A percentile compares a stretch with the other conserved stretches of the same genome.
phyloP scores from a whole-genome alignment of 2,797 vertebrate genomes.

The Pachyuromys duprasi region DNA sequence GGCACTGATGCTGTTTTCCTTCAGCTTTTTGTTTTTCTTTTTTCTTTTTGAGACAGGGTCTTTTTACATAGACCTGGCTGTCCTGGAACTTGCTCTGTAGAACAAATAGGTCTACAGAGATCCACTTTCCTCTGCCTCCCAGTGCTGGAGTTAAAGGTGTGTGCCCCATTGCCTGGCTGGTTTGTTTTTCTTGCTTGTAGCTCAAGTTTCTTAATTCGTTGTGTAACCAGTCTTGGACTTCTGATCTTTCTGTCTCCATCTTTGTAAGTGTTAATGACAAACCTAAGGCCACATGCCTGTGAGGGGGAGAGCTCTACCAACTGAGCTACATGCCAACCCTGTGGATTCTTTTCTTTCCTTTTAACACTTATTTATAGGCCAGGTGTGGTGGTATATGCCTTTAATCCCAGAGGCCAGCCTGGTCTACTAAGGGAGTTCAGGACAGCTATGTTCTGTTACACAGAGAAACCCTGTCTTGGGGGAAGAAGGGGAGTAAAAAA shows the following conservation, averaged over 20 bases:
- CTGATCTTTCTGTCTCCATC: background rate
- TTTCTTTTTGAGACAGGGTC: background rate
- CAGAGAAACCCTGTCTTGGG: too few relatives aligned
- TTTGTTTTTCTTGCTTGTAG: background rate
- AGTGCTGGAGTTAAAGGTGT: background rate
- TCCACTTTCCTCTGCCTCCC: background rate
- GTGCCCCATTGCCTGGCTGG: background rate
- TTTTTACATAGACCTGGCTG: background rate
- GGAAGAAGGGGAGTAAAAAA: too few relatives aligned
- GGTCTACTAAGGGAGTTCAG: too few relatives aligned
- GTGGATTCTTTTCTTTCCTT: background rate
- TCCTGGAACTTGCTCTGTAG: background rate
- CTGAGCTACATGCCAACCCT: background rate
- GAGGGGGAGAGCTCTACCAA: background rate
- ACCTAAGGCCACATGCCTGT: background rate
- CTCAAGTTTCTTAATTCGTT: background rate
- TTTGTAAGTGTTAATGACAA: background rate
- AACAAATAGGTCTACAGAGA: background rate
- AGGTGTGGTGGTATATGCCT: too few relatives aligned
- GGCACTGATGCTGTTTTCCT: background rate
- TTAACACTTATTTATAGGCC: background rate
- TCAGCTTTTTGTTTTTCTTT: background rate
- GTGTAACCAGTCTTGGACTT: background rate
- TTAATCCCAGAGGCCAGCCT: too few relatives aligned
- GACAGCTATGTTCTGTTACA: too few relatives aligned